phyloP scores from a whole-genome alignment of 2,113 vertebrate genomes.

The Centropus bengalensis region DNA sequence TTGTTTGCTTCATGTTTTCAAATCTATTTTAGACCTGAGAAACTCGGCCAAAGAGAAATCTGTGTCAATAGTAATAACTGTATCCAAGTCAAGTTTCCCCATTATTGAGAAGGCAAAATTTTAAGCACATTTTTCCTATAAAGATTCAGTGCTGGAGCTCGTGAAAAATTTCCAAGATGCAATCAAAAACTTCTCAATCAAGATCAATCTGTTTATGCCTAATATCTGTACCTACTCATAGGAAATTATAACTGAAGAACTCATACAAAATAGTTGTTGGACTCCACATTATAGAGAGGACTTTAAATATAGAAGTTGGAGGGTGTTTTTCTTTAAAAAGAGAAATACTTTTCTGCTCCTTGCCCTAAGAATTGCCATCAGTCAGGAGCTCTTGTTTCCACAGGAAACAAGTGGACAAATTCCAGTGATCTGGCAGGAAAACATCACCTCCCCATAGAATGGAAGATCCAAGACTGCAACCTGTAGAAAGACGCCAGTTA shows the following conservation, averaged over 20 bases:
- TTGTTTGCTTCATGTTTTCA: neutral
- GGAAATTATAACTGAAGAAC: neutral
- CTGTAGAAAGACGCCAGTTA: slow-evolving; percentile 42
- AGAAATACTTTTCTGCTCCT: neutral
- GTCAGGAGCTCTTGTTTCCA: slow-evolving; percentile 46
- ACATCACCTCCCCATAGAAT: neutral
- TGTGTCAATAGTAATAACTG: neutral
- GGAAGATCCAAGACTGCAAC: slow-evolving; percentile 2
- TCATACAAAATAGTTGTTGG: neutral
- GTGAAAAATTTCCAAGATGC: neutral
- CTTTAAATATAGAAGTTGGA: neutral
- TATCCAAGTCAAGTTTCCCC: neutral
- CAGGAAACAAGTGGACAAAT: slow-evolving; percentile 47
- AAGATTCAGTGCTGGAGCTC: neutral
- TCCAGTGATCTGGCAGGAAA: neutral
- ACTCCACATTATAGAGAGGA: neutral
- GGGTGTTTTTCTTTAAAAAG: neutral
- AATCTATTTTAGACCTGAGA: slow-evolving; percentile 1
- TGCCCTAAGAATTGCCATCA: neutral
- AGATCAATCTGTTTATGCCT: neutral
- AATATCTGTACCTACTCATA: neutral
- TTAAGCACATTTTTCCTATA: neutral
- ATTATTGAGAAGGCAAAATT: neutral
- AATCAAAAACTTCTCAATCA: neutral
- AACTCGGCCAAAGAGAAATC: neutral